A percentile compares a stretch with the other conserved stretches of the same genome.
phyloP scores from a whole-genome alignment of 2,888 invertebrate genomes.

The Coenonympha arcania region DNA sequence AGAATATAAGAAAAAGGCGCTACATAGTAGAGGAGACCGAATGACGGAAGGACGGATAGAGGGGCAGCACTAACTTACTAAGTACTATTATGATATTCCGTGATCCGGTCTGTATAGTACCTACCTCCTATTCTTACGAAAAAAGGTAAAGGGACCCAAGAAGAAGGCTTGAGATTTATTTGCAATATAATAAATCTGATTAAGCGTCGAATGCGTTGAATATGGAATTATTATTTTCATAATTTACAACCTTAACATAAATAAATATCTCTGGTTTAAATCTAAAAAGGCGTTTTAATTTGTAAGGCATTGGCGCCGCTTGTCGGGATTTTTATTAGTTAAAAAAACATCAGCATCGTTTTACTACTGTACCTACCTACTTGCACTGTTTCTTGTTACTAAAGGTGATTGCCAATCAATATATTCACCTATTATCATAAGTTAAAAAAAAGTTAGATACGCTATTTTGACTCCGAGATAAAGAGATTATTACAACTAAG shows the following conservation, averaged over 20 bases:
- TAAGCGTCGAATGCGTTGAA: slow-evolving; percentile 15
- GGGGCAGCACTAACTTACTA: no score
- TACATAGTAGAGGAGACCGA: no score
- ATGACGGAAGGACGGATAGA: no score
- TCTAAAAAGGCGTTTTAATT: slow-evolving; percentile 29
- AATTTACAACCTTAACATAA: slow-evolving; percentile 21
- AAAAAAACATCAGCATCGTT: slow-evolving; percentile 10
- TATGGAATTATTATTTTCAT: slow-evolving; percentile 12
- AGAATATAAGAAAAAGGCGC: no score
- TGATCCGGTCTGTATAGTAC: no score
- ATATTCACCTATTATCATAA: no score
- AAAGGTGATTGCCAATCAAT: not conserved
- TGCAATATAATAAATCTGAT: slow-evolving; percentile 12
- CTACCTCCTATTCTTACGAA: no score
- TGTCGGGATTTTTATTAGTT: slow-evolving; percentile 16
- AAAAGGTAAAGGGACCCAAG: no score
- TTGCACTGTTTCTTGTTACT: slow-evolving; percentile 1
- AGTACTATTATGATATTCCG: no score
- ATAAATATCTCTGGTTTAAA: slow-evolving; percentile 26
- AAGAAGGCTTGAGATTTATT: not conserved
- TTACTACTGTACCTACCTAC: slow-evolving; percentile 22
- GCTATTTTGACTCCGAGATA: no score
- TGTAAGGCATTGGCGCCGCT: slow-evolving; percentile 25
- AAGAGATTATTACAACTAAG: no score
- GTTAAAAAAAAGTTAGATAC: no score